These are phyloP conservation scores for Antheraea mylitta DNA, from an alignment of 1,140 invertebrate species.

Conservation along the genomic window DNA sequence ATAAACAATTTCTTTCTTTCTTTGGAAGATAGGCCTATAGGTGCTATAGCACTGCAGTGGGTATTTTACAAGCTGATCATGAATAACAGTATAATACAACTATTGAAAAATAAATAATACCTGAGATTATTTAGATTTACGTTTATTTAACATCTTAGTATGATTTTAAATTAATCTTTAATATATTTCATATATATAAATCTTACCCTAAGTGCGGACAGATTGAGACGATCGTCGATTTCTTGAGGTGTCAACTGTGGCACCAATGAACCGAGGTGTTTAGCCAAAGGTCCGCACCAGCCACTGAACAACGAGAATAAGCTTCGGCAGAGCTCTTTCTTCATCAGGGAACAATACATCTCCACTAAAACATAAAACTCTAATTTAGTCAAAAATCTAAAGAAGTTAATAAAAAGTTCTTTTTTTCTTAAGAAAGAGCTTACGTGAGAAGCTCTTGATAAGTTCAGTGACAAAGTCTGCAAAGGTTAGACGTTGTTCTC, in stretches of 20 bases:
- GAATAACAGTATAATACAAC: no score
- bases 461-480: constrained; percentile 96
- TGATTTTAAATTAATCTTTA: no score
- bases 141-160: no score
- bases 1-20: no score
- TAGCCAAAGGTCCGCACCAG: constrained; percentile 93
- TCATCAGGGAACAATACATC: constrained; percentile 90
- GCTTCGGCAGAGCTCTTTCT: constrained; percentile 91
- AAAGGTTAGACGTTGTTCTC: constrained; percentile 95
- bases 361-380: constrained; percentile 83
- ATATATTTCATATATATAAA: no score
- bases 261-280: constrained; percentile 69
- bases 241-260: constrained; percentile 48
- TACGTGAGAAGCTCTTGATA: constrained; percentile 94
- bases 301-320: constrained; percentile 95
- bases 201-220: constrained; percentile 85
- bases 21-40: no score
- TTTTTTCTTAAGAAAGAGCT: constrained; percentile 56
- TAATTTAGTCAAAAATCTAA: neutral
- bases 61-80: no score
- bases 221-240: constrained; percentile 82
- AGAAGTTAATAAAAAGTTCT: no score
- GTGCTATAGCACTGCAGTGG: no score
- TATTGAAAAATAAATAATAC: no score
- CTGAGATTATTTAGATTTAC: no score